Base-by-base conservation (phyloP, 2,113 vertebrate genomes). In the cattle (Bos taurus) region DNA sequence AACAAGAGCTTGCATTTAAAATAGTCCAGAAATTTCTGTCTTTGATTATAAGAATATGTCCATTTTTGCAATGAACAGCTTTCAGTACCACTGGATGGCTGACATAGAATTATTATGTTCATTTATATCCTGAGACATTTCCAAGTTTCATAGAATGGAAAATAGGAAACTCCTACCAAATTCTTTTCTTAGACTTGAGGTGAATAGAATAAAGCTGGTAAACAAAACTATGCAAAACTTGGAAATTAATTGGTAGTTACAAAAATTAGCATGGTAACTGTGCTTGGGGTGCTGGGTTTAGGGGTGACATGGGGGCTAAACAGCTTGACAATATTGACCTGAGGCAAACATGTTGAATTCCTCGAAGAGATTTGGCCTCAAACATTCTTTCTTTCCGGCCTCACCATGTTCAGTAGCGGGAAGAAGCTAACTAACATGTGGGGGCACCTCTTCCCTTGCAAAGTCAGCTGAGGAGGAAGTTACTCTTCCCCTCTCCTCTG, bases 61-160 rank as follows among this genome's bases (percentile, higher is more conserved):
- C 33, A 60, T 95, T 33, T 92, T 88, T 92, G 64, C 97, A 36
- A 30, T 2, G 71, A 98, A 88, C 91, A 60, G 52, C 59, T 92
- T 97, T 96, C 56, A 78, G 54, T 94, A 92, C 83, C 28, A 26
- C 36, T 17, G 10, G 64, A 56, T 94, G 90, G 91, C 1, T 98
- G 97, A 88, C 80, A 80, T 46, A 3, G 54, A 62, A 92, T 97
- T 94, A 91, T 95, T 96, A 57, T 6, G 12, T 95, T 97, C 96
- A 62, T 94, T 97, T 97, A 36, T 54, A 93, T 91, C 92, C 92
- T 94, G 85, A 91, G 77, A 62, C 36, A 83, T 89, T 97, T 97
- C 85, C 96, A 93, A 91, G 71, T 91, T 94, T 80, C 60, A 87
- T 1, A 30, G 92, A 94, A 60, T 21, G 33, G 33, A 46, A 56